Conservation (phyloP, 2,888 invertebrate species). For the Trissolcus japonicus region DNA sequence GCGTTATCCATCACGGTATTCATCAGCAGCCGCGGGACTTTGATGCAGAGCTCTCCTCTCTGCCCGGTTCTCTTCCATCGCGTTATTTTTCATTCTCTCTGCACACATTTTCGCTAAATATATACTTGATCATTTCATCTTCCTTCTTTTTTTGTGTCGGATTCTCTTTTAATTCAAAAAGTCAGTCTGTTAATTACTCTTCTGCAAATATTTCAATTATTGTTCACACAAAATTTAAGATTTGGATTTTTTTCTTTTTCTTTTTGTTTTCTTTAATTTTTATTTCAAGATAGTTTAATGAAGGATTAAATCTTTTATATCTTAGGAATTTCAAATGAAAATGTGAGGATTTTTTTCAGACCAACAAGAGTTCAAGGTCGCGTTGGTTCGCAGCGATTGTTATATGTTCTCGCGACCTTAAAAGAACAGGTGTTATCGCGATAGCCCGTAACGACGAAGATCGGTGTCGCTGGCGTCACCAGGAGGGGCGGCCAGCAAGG, state of each 20-base stretch:
- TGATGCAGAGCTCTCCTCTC: slow-evolving; percentile 4
- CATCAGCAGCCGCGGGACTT: slow-evolving; percentile 11
- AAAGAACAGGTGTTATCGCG: slow-evolving; percentile 38
- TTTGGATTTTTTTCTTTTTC: too few species aligned
- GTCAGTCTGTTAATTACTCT: too few species aligned
- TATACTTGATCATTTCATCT: neutral
- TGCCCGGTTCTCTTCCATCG: neutral
- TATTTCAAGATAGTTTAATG: too few species aligned
- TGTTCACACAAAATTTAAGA: too few species aligned
- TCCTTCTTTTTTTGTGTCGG: neutral
- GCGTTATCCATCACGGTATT: slow-evolving; percentile 4
- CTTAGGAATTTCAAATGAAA: too few species aligned
- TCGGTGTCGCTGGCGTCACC: slow-evolving; percentile 20
- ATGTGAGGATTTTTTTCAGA: too few species aligned
- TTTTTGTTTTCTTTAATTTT: too few species aligned
- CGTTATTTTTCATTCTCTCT: slow-evolving; percentile 9
- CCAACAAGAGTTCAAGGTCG: slow-evolving; percentile 35
- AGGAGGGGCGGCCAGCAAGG: neutral
- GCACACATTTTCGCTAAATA: neutral
- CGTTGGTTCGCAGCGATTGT: neutral
- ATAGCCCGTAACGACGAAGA: slow-evolving; percentile 27
- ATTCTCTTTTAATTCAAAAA: neutral
- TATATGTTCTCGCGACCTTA: slow-evolving; percentile 29
- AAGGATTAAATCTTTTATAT: too few species aligned
- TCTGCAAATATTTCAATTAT: neutral